Evolutionary conservation across 2,888 invertebrate species (phyloP), one percentile per base, ranked within the genome.

Genomic region (Cheilosia soror): DNA sequence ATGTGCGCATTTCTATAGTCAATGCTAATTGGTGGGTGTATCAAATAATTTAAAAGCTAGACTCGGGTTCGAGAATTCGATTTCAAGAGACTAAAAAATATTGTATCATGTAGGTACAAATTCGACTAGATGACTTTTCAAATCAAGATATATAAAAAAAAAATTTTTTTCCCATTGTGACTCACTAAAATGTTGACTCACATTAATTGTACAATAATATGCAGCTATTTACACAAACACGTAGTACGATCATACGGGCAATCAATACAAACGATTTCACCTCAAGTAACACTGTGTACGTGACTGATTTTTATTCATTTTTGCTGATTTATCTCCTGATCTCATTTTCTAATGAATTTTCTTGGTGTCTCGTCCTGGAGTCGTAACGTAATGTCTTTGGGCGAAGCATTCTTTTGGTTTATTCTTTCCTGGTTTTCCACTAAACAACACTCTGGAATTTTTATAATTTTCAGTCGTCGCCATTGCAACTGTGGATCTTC

Each of bases 221-320:
- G 44, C 44, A 44, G 15, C 44, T 44, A 15, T n/a, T 44, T 44
- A 4, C 3, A 13, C 44, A 15, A 47, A 7, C 20, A 47, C 6
- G 6, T 11, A 11, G 37, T 11, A 37, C 11, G 37, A 37, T 37
- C 37, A 15, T 15, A 55, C 33, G 62, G 51, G 57, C 51, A 81
- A 75, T 71, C 65, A 82, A 77, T 63, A 37, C 66, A 66, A 82
- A 78, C 72, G 82, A 76, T 72, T 83, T 83, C 68, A 78, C 78
- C 68, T 53, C 65, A 37, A 60, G 63, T 55, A 63, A 72, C 55
- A 33, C 57, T 44, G 49, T 42, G 58, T 65, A 84, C 83, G 83
- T 84, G 83, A 84, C 68, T 68, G 63, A 75, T 79, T 73, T 77
- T 69, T 25, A 63, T 60, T 55, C n/a, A 58, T 53, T 73, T 75